Conservation (phyloP, 92 coral and sea anemone genomes). For the Chrysogorgia sp. region DNA sequence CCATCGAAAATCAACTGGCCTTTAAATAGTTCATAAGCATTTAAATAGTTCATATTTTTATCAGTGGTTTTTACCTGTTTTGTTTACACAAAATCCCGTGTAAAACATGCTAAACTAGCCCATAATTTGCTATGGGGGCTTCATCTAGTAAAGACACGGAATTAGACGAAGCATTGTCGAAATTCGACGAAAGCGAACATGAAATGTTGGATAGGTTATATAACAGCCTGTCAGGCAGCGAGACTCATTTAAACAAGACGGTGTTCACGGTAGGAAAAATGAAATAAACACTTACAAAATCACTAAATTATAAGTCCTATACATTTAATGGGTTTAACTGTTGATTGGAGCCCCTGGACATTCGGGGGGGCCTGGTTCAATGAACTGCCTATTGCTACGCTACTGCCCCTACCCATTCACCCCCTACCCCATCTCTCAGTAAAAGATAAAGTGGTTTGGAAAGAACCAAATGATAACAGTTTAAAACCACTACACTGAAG, state of each 20-base stretch:
- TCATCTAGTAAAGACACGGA: conserved; percentile 72
- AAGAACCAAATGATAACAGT: too few species aligned
- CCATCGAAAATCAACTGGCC: too few species aligned
- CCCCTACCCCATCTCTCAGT: too few species aligned
- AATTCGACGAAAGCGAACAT: conserved; percentile 60
- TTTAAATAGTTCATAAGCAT: too few species aligned
- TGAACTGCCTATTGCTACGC: too few species aligned
- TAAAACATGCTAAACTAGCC: background rate
- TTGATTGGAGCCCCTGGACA: too few species aligned
- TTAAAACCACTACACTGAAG: too few species aligned
- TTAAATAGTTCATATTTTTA: too few species aligned
- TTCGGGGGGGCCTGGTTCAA: too few species aligned
- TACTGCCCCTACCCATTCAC: too few species aligned
- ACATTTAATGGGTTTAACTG: too few species aligned
- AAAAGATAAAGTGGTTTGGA: too few species aligned
- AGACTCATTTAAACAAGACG: background rate
- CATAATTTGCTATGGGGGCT: conserved; percentile 66
- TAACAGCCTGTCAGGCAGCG: conserved; percentile 54
- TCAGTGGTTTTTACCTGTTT: background rate
- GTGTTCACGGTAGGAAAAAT: conserved; percentile 17
- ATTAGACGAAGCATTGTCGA: conserved; percentile 74
- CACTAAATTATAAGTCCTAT: background rate
- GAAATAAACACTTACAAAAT: background rate
- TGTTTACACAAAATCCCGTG: background rate
- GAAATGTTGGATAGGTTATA: conserved; percentile 57